phyloP scores from a whole-genome alignment of 2,888 invertebrate genomes.

The Orthosia cruda region DNA sequence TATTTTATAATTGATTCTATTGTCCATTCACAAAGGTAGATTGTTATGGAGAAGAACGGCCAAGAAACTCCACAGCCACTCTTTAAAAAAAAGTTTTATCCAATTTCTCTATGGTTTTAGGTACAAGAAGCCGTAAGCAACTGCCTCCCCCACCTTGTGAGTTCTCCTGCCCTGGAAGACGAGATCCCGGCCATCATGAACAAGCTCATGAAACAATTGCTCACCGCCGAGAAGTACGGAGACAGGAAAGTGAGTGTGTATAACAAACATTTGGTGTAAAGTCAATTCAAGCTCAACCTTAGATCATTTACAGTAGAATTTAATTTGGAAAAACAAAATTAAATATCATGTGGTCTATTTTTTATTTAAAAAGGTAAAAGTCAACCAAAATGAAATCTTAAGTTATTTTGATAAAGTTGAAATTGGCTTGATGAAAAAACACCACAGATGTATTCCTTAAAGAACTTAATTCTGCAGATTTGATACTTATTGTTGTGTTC shows the following conservation, averaged over 20 bases:
- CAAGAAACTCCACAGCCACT: no score
- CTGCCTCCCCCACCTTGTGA: conserved; percentile 98
- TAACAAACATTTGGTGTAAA: background rate
- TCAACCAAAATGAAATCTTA: no score
- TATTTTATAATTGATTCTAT: no score
- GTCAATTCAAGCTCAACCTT: background rate
- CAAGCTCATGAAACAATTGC: conserved; percentile 96
- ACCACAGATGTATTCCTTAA: no score
- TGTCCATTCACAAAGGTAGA: no score
- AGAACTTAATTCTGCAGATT: no score
- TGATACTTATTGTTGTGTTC: background rate
- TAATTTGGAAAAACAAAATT: background rate
- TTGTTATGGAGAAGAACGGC: no score
- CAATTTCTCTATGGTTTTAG: conserved; percentile 80
- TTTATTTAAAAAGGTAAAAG: no score
- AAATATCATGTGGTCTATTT: background rate
- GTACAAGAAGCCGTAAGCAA: conserved; percentile 99
- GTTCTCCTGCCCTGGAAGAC: conserved; percentile 96
- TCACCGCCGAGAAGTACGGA: conserved; percentile 98
- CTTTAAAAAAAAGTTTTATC: no score
- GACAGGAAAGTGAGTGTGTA: conserved; percentile 92
- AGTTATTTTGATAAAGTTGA: no score
- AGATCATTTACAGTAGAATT: background rate
- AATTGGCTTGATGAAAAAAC: no score
- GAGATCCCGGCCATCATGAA: conserved; percentile 97